These are phyloP conservation scores for Eugnorisma glareosa DNA, from an alignment of 2,888 invertebrate genomes.

Conservation along the genomic window DNA sequence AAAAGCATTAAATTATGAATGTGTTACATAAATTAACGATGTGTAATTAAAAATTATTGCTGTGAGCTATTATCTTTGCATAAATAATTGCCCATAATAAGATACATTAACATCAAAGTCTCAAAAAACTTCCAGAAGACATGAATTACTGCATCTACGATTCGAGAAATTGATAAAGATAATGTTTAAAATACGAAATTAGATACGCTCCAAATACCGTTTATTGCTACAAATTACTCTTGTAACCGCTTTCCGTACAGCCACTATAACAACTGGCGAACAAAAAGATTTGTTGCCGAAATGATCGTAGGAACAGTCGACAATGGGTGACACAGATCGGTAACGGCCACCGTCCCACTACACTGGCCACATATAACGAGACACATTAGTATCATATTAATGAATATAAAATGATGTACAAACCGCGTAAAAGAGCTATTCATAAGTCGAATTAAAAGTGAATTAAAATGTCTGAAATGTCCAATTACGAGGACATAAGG, in stretches of 20 bases:
- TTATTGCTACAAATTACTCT: slow-evolving; percentile 78
- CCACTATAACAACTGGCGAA: slow-evolving; percentile 60
- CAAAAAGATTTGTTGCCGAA: slow-evolving; percentile 66
- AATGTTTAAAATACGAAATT: slow-evolving; percentile 75
- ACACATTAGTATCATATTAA: slow-evolving; percentile 86
- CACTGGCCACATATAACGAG: slow-evolving; percentile 83
- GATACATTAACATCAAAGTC: slow-evolving; percentile 67
- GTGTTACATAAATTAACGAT: slow-evolving; percentile 71
- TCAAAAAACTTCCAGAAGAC: slow-evolving; percentile 67
- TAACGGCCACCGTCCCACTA: slow-evolving; percentile 78
- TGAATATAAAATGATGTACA: slow-evolving; percentile 88
- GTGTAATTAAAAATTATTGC: slow-evolving; percentile 72
- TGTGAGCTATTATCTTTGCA: slow-evolving; percentile 72
- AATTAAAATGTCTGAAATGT: slow-evolving; percentile 89
- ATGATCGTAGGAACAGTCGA: slow-evolving; percentile 65
- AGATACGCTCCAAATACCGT: slow-evolving; percentile 80
- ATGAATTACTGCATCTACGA: slow-evolving; percentile 72
- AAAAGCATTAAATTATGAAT: slow-evolving; percentile 62
- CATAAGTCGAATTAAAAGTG: slow-evolving; percentile 87
- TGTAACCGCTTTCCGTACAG: slow-evolving; percentile 75
- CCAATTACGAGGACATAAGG: slow-evolving; percentile 86
- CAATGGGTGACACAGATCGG: slow-evolving; percentile 78
- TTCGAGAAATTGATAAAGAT: slow-evolving; percentile 76
- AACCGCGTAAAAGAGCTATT: slow-evolving; percentile 88
- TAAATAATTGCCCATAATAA: slow-evolving; percentile 71